Base-by-base conservation (phyloP, 64 coral and sea anemone genomes). In the Actinia tenebrosa region DNA sequence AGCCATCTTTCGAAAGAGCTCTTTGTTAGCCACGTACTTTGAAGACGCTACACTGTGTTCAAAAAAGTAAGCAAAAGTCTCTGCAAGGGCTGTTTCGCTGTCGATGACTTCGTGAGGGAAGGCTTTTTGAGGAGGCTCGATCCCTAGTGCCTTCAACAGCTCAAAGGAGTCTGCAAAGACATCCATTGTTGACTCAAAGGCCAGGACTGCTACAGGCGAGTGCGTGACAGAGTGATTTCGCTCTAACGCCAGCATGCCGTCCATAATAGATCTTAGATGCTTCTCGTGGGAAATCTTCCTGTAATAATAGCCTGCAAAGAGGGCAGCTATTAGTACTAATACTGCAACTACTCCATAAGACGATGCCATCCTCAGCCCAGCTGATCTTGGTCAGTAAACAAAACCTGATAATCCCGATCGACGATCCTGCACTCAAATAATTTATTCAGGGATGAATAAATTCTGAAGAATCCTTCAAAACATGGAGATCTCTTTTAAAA, bases 1-100 rank as follows among this genome's bases (percentile, higher is more conserved):
- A 9, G 77, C 87, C 30, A 95, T 46, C 84, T 92, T 92, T 17
- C 23, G 75, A 66, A 95, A 95, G 13, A 95, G 52, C 10, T 90
- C 87, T 25, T 95, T 95, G 52, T 92, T 83, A 37, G 84, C 60
- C 15, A 95, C 80, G 82, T 87, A 95, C 14, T 91, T 83, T 77
- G 94, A 96, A 90, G 94, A 96, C 4, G 91, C 94, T 60, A 90
- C 94, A 44, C 94, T 92, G 11, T 89, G 94, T 71, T 72, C 75
- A 47, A 93, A 96, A 62, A 96, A 96, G 84, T 93, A 96, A 17
- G 94, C 94, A 86, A 96, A 96, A 1, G 94, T 96, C 91, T 96
- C 94, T 79, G 89, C 80, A 66, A 96, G 71, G 77, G 91, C 85
- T 26, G 81, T 92, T 59, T 96, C 91, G 26, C 43, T 93, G 56